Base-by-base conservation (phyloP, 2,113 vertebrate genomes). In the Caloenas nicobarica region DNA sequence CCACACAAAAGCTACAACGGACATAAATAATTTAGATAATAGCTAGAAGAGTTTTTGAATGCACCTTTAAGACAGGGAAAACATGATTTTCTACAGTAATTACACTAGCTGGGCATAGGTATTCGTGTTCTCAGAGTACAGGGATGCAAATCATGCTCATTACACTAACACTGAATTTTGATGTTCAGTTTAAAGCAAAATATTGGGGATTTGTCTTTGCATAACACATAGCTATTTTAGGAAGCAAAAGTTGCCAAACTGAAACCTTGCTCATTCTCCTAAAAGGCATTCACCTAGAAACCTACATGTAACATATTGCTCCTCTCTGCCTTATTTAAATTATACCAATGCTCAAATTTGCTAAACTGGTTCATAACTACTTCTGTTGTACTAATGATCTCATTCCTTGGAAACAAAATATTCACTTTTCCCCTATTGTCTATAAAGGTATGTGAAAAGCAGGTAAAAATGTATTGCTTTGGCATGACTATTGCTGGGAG, bases 1-100 rank as follows among this genome's bases (percentile, higher is more conserved):
- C 81, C 64, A 92, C 80, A 91, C 51, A 94, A 91, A 97, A 83
- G 77, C 81, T 88, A 93, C 88, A 95, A 72, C 26, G 62, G 88
- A 58, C 23, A 46, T 57, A 34, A 93, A 86, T 65, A 44, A 92
- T 81, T 95, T 83, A 81, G 78, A 82, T 86, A 96, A 91, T 51
- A 78, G 34, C 66, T 76, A n/a, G 72, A 89, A 80, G 14, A 57
- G 78, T 23, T 92, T 68, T 36, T 54, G 13, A 93, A 51, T 46
- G 53, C 23, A 70, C 26, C 44, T 82, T 79, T 58, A 50, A 80
- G 94, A 77, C 54, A 66, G 66, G 60, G 62, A 73, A 91, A 91
- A 64, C 42, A 56, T n/a, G 34, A 5, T 92, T 94, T 87, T 86
- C 40, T 54, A 42, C 46, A 70, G 78, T 77, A 80, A 70, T 40